These are phyloP conservation scores for Morus bassanus DNA, from an alignment of 2,797 vertebrate genomes.

Conservation along the genomic window DNA sequence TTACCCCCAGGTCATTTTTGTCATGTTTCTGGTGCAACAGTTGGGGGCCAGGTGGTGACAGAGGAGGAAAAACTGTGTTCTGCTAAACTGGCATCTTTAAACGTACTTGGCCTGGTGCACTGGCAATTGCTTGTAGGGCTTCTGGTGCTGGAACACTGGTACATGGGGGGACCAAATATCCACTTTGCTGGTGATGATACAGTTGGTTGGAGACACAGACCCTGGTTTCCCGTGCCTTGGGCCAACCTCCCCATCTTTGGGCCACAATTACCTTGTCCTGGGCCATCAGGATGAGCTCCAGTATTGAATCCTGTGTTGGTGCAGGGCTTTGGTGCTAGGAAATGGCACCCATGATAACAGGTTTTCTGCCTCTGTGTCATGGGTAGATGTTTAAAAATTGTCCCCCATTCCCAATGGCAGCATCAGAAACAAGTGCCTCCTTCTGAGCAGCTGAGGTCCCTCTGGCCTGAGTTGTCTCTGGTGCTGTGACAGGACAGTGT, in stretches of 20 bases:
- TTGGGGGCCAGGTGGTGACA: neutral
- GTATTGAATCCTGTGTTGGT: neutral
- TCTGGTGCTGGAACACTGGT: neutral
- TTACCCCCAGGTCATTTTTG: neutral
- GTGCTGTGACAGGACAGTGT: neutral
- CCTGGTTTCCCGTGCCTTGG: neutral
- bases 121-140: neutral
- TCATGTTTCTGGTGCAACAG: neutral
- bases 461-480: neutral
- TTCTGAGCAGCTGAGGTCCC: neutral
- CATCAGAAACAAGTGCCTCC: neutral
- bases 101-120: neutral
- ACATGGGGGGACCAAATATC: rapidly evolving
- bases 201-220: neutral
- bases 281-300: neutral
- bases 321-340: neutral
- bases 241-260: neutral
- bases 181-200: neutral
- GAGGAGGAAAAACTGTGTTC: neutral
- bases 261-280: neutral
- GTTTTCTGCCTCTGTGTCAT: neutral
- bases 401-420: neutral
- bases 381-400: neutral
- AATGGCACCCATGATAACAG: neutral
- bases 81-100: neutral